A percentile compares a stretch with the other conserved stretches of the same genome.
phyloP scores from a whole-genome alignment of 2,888 invertebrate genomes.

The Diplolepis rosae region DNA sequence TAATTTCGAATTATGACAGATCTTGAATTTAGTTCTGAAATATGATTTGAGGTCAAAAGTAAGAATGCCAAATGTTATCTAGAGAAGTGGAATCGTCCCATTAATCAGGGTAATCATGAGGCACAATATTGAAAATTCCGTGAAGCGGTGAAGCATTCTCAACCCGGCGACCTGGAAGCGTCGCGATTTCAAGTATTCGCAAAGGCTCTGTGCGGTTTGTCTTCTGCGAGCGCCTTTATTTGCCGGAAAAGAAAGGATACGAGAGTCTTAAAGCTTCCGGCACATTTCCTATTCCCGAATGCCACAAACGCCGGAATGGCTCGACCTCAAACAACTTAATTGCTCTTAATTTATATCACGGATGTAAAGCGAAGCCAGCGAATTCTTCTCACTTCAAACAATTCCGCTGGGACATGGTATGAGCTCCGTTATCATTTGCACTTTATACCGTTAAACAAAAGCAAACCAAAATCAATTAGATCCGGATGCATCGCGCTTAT shows the following conservation, averaged over 20 bases:
- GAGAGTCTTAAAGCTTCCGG: conserved; percentile 34
- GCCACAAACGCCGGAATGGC: not conserved
- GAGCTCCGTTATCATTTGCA: conserved; percentile 13
- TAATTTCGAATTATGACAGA: too few species aligned
- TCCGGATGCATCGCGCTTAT: not conserved
- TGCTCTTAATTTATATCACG: conserved; percentile 61
- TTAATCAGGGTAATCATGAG: conserved; percentile 62
- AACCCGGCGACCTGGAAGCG: conserved; percentile 45
- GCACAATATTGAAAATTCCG: conserved; percentile 68
- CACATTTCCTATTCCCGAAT: conserved; percentile 42
- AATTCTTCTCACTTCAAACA: not conserved
- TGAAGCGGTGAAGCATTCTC: conserved; percentile 49
- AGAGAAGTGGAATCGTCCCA: conserved; percentile 46
- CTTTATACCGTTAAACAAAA: not conserved
- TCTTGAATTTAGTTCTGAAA: not conserved
- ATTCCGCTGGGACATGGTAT: not conserved
- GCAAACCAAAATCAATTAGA: not conserved
- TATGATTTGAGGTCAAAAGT: conserved; percentile 24
- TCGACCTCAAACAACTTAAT: conserved; percentile 61
- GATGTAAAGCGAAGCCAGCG: conserved; percentile 3
- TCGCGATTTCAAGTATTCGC: conserved; percentile 62
- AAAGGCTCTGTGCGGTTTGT: conserved; percentile 46
- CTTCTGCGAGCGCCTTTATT: conserved; percentile 45
- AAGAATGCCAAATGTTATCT: conserved; percentile 33
- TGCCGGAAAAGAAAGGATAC: conserved; percentile 32